Evolutionary conservation across 2,113 vertebrate species (phyloP), one percentile per base, ranked within the genome.

Genomic region (Ancistrus triradiatus): DNA sequence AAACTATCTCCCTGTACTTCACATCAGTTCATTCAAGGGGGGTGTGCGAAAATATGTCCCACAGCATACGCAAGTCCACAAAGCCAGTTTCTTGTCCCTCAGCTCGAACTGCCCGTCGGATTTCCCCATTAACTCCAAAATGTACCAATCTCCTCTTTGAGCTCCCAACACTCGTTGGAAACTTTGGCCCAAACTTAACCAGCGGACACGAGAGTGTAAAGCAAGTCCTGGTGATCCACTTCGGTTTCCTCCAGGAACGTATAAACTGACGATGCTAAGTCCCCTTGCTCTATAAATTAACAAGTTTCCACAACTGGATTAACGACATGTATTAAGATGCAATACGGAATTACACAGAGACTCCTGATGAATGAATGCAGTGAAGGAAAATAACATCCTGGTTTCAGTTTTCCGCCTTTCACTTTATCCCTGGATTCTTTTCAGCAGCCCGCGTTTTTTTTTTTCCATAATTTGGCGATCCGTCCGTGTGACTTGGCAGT

Each of bases 1-100:
- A 68, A 19, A 74, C 17, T n/a, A 38, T 67, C 66, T 14, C 56
- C 49, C 18, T 70, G 61, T 14, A 49, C 31, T 73, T 77, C 25
- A 58, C n/a, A 2, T 65, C 3, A 72, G 64, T 25, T 64, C 47
- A 65, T 72, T 68, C 33, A 43, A n/a, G n/a, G n/a, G n/a, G n/a
- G n/a, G n/a, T 18, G 21, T 70, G 33, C 27, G 44, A 2, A 8
- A 74, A 25, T 31, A 70, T 21, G 4, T 70, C n/a, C 40, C 56
- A 57, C 44, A 53, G 19, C 38, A 25, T 65, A 64, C 6, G 50
- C 63, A 28, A 72, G 33, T 6, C 37, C 27, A 44, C 40, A 18
- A 10, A 74, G 15, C 67, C 57, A 70, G 10, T n/a, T 46, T 11
- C 2, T 6, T n/a, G 33, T 73, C 22, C 0, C 46, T 53, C 11